A percentile compares a stretch with the other conserved stretches of the same genome.
Conservation (phyloP, 2,797 vertebrate species). For the Discoglossus pictus region DNA sequence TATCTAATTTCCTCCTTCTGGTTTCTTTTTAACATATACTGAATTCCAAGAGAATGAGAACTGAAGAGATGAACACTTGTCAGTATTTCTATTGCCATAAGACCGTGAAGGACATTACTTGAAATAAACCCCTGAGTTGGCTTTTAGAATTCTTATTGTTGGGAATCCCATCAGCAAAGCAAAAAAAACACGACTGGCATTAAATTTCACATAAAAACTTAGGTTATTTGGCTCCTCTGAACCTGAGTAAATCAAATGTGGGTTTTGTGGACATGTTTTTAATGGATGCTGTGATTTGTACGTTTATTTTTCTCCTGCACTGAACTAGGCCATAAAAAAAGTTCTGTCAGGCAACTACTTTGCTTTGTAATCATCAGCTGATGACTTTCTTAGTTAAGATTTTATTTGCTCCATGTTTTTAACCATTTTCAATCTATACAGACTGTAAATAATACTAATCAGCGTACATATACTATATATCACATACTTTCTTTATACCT, state of each 20-base stretch:
- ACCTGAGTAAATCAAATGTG: conserved; percentile 34
- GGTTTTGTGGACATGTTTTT: conserved; percentile 38
- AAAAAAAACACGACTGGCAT: conserved; percentile 30
- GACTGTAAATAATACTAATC: too few species aligned
- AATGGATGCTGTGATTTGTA: conserved; percentile 44
- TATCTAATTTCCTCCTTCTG: too few species aligned
- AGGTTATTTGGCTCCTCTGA: conserved; percentile 36
- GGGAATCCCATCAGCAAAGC: conserved; percentile 15
- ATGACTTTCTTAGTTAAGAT: conserved; percentile 24
- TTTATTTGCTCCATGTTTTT: not conserved
- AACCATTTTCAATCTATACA: too few species aligned
- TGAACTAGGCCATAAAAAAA: conserved; percentile 34
- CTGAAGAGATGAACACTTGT: not conserved
- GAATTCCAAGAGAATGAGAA: too few species aligned
- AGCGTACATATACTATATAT: too few species aligned
- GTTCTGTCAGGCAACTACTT: conserved; percentile 12
- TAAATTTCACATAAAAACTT: conserved; percentile 38
- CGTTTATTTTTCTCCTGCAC: conserved; percentile 32
- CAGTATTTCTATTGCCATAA: conserved; percentile 17
- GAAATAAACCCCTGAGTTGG: conserved; percentile 19
- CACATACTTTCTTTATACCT: too few species aligned
- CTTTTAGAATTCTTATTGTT: conserved; percentile 18
- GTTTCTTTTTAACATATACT: too few species aligned
- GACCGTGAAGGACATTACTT: conserved; percentile 27
- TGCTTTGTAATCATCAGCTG: conserved; percentile 18